Evolutionary conservation across 2,888 invertebrate genomes (phyloP), one percentile per base, ranked within the genome.

Genomic region (Periphyllus acericola): DNA sequence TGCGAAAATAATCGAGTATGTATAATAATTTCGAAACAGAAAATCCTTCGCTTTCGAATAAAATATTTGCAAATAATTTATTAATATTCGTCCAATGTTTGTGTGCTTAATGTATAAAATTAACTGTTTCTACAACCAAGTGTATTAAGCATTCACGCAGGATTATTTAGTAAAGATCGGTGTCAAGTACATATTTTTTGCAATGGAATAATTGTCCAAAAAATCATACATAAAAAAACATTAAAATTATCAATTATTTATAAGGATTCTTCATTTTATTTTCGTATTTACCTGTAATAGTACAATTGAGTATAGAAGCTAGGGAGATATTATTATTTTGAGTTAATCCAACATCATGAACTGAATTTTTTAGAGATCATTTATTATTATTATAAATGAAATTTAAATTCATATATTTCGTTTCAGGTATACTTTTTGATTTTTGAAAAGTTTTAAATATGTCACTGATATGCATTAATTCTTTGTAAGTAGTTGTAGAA

Each of bases 181-280:
- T 84, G 84, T 84, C 84, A 84, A 84, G 84, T 76, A 84, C 84
- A 32, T 76, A 84, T 84, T 84, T 46, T 84, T 84, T 46, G 52
- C 76, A 76, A 40, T 36, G 29, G 29, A 60, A 36, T 21, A 75
- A 40, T 17, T 34, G 14, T 60, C 25, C 25, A 21, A 46, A 71
- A 25, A 82, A 71, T 32, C 3, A 40, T 66, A 25, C 14, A 40
- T 46, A 5, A n/a, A 76, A 29, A 76, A 46, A 40, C n/a, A 40
- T n/a, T n/a, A n/a, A n/a, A n/a, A n/a, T n/a, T n/a, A n/a, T n/a
- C n/a, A 75, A 46, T 75, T 36, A 36, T 36, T 36, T 36, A 36
- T 36, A 5, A 5, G 36, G 6, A 36, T 36, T 36, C 36, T 36
- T 36, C 6, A 36, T 36, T 36, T 36, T 36, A 36, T 36, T 36